Evolutionary conservation across 1,140 invertebrate species (phyloP).

Genomic region (Nylanderia fulva): DNA sequence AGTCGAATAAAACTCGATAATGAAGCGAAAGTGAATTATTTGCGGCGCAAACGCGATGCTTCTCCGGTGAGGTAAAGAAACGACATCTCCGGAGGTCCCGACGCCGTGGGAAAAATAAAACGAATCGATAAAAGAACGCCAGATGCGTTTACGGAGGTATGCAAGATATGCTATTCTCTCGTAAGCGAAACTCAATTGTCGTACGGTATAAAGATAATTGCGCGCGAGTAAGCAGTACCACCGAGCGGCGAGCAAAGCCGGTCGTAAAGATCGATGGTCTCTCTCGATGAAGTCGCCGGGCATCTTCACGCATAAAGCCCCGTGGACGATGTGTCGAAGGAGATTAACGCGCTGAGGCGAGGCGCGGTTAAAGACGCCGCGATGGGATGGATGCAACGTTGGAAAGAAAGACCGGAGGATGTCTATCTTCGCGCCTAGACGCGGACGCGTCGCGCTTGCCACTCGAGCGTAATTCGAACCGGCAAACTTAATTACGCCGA

Average conservation of each 20-base stretch:
- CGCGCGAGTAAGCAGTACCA: conserved; percentile 19
- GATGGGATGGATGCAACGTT: conserved; percentile 16
- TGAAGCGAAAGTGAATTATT: neutral
- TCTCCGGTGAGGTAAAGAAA: neutral
- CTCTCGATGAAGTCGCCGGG: conserved; percentile 60
- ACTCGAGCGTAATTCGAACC: conserved; percentile 58
- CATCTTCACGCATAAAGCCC: conserved; percentile 66
- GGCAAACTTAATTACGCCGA: conserved; percentile 70
- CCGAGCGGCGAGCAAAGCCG: conserved; percentile 2
- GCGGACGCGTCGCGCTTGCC: conserved; percentile 42
- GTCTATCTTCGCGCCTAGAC: conserved; percentile 8
- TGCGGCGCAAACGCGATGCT: neutral
- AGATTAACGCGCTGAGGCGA: conserved; percentile 70
- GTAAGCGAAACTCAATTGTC: conserved; percentile 65
- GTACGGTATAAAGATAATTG: conserved; percentile 65
- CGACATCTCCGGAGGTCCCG: neutral
- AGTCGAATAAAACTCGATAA: neutral
- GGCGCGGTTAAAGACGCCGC: conserved; percentile 12
- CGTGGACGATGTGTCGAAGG: conserved; percentile 64
- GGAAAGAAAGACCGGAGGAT: conserved; percentile 35
- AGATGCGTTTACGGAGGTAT: conserved; percentile 12
- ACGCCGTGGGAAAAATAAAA: conserved; percentile 7
- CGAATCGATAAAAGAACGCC: neutral
- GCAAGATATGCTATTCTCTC: conserved; percentile 53
- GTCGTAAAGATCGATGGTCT: conserved; percentile 73